phyloP scores from a whole-genome alignment of 1,140 invertebrate genomes.

The Drosophila mayri region DNA sequence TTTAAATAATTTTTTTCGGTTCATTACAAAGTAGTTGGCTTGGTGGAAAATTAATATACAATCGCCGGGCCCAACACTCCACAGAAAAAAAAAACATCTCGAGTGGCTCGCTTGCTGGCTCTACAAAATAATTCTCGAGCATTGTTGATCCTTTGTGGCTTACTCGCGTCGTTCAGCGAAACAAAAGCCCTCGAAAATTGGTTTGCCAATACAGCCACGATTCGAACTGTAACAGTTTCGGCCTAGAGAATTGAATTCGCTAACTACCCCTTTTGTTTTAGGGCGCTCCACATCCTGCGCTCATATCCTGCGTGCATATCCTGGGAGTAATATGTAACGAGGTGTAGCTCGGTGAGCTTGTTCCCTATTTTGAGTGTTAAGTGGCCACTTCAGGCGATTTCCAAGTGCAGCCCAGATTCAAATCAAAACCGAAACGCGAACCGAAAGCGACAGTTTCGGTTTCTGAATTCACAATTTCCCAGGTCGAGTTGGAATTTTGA shows the following conservation, averaged over 20 bases:
- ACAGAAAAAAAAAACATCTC: slow-evolving; percentile 7
- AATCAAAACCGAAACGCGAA: slow-evolving; percentile 32
- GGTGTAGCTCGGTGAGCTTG: slow-evolving; percentile 35
- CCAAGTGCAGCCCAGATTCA: slow-evolving; percentile 36
- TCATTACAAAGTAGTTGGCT: slow-evolving; percentile 71
- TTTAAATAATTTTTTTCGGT: slow-evolving; percentile 13
- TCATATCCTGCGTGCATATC: slow-evolving; percentile 52
- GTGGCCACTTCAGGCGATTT: slow-evolving; percentile 54
- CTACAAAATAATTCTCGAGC: slow-evolving; percentile 82
- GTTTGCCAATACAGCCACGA: slow-evolving; percentile 71
- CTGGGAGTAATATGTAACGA: slow-evolving; percentile 68
- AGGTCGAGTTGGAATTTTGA: slow-evolving; percentile 17
- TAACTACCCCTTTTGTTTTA: slow-evolving; percentile 77
- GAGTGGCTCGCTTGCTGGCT: slow-evolving; percentile 69
- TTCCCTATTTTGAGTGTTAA: slow-evolving; percentile 53
- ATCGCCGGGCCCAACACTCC: slow-evolving; percentile 15
- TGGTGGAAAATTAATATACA: slow-evolving; percentile 65
- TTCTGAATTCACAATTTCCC: slow-evolving; percentile 43
- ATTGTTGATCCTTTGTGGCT: slow-evolving; percentile 83
- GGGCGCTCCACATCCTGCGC: slow-evolving; percentile 29
- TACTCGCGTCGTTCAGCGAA: slow-evolving; percentile 76
- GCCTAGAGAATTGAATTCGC: slow-evolving; percentile 20
- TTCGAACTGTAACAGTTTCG: slow-evolving; percentile 34
- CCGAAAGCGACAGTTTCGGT: slow-evolving; percentile 44
- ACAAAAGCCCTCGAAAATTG: slow-evolving; percentile 81